Conservation (phyloP, 2,113 vertebrate genomes). For the Myotis davidii region DNA sequence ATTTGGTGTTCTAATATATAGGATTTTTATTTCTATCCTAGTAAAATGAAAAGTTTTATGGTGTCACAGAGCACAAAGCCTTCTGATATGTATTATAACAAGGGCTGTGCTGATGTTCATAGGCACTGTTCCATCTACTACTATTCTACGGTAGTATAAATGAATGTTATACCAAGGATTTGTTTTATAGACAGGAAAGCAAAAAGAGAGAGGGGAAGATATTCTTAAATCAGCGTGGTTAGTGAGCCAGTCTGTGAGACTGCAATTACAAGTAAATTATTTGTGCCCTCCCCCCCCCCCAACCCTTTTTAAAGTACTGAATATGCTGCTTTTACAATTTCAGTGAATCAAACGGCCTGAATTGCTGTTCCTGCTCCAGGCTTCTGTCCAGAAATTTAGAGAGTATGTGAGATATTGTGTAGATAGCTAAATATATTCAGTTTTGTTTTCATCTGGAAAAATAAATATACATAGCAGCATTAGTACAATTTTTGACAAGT, state of each 20-base stretch:
- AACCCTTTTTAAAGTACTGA: neutral
- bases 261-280: neutral
- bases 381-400: slow-evolving; percentile 37
- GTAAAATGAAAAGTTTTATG: slow-evolving; percentile 50
- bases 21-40: neutral
- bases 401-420: neutral
- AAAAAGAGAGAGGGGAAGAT: neutral
- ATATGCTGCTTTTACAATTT: slow-evolving; percentile 44
- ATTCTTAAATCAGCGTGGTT: neutral
- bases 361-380: neutral
- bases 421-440: neutral
- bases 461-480: neutral
- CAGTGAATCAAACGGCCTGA: neutral
- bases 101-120: neutral
- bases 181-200: slow-evolving; percentile 14
- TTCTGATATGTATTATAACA: neutral
- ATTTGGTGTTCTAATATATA: neutral
- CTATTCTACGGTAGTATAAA: neutral
- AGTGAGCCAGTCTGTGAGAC: neutral
- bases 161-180: neutral
- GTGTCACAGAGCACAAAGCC: neutral
- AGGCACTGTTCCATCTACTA: neutral
- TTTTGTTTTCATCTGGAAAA: slow-evolving; percentile 49
- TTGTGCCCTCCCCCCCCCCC: neutral
- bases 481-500: neutral